Evolutionary conservation across 2,888 invertebrate species (phyloP), one percentile per base, ranked within the genome.

Genomic region (Habrosyne pyritoides): DNA sequence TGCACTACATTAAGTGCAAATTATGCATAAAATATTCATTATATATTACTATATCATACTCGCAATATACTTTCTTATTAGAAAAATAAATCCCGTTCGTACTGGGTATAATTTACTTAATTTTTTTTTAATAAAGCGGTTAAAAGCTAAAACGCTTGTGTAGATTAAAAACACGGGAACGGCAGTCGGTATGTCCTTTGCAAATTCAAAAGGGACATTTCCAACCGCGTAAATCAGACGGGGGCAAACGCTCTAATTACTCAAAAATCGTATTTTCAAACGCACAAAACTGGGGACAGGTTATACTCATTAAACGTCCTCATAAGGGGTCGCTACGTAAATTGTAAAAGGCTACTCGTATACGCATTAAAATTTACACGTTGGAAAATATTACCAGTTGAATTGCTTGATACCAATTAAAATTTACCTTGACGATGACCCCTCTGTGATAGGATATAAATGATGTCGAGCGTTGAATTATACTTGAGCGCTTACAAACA

Each of bases 201-300:
- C 75, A 77, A 80, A 81, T 83, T 81, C 79, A 84, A 82, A 64
- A 71, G 80, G 82, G 72, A 71, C 64, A 70, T 63, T 78, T 78
- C 74, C 69, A 36, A 74, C 71, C 72, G 66, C 72, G 74, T 81
- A 79, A 83, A 83, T 83, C 81, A 80, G 74, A 78, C 78, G 71
- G 64, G 64, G 60, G 83, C 70, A 81, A 83, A 79, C 81, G 81
- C 72, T 82, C 78, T 87, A 87, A 87, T 86, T 87, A 86, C 87
- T 86, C 75, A 77, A 83, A 85, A 86, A 76, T 81, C 80, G 78
- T 83, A 83, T 86, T 85, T 77, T 79, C 79, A 79, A 74, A 70
- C 72, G 67, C 65, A 79, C 69, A 73, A 77, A 76, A 71, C 77
- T 71, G 74, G 68, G 81, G 84, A 84, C 81, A 82, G 77, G 81